Evolutionary conservation across 2,113 vertebrate species (phyloP), one percentile per base, ranked within the genome.

Genomic region (Apeltes quadracus): DNA sequence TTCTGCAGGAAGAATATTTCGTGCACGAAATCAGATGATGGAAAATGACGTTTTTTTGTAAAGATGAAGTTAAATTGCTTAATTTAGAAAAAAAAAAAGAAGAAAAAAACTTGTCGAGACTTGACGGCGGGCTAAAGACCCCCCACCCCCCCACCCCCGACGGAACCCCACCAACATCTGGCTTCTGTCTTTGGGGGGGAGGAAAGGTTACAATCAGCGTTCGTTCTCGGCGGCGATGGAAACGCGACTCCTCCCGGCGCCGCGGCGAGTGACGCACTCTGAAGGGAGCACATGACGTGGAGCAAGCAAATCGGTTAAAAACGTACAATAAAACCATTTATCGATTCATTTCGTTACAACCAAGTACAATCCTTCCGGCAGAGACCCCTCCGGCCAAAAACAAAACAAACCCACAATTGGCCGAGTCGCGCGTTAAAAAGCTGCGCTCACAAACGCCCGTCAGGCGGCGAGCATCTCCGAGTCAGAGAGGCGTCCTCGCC

Each of bases 11-110:
- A 56, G 38, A 27, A 20, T 14, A 10, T 22, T 29, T 20, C 18
- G 39, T 27, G 56, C 16, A 44, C 29, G 32, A 57, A 13, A 62
- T 8, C 20, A n/a, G 43, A 18, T 7, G n/a, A n/a, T n/a, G n/a
- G 43, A 18, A 44, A 25, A 58, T 9, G 34, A 48, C 27, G 53
- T 53, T 74, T 62, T 39, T n/a, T n/a, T n/a, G n/a, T n/a, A n/a
- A 54, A 48, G 43, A 3, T 51, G 14, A 13, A 13, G 50, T 41
- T 29, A 1, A 39, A 50, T 14, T 22, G 44, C 43, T 54, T 58
- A 44, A 61, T 61, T 55, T n/a, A n/a, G n/a, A n/a, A n/a, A n/a
- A 46, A 16, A 65, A 63, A 53, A 51, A 22, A 39, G 25, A 7
- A 53, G 11, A 20, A 12, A 50, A n/a, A 2, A 20, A 46, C 7